Evolutionary conservation across 2,113 vertebrate species (phyloP).

Genomic region (Callipepla squamata): DNA sequence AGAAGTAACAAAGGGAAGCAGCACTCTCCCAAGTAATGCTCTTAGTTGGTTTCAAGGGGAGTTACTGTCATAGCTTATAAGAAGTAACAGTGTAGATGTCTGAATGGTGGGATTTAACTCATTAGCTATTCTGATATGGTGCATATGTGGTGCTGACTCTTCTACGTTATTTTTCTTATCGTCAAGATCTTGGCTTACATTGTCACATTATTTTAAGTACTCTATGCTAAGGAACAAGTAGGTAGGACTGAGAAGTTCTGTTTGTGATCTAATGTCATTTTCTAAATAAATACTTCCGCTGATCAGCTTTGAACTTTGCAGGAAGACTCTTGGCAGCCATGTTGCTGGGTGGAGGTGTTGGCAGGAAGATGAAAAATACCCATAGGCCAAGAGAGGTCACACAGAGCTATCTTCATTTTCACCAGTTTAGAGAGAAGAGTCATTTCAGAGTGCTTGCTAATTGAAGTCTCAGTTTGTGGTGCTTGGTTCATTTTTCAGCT

Average conservation of each 20-base stretch:
- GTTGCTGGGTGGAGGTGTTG: neutral
- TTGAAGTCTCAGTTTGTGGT: neutral
- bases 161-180: neutral
- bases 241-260: constrained; percentile 21
- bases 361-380: neutral
- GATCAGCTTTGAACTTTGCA: neutral
- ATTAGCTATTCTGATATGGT: constrained; percentile 44
- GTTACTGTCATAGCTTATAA: neutral
- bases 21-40: neutral
- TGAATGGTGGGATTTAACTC: constrained; percentile 17
- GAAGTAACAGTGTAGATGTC: constrained; percentile 43
- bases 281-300: constrained; percentile 30
- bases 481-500: neutral
- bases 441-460: neutral
- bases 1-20: neutral
- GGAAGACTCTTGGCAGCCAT: neutral
- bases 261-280: constrained; percentile 15
- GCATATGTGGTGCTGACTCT: constrained; percentile 14
- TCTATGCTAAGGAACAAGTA: neutral
- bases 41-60: neutral
- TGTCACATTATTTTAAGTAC: constrained; percentile 33
- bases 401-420: neutral
- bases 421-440: neutral
- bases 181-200: neutral
- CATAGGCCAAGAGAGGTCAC: neutral